Base-by-base conservation (phyloP, 1,140 invertebrate species). In the Lineus longissimus region DNA sequence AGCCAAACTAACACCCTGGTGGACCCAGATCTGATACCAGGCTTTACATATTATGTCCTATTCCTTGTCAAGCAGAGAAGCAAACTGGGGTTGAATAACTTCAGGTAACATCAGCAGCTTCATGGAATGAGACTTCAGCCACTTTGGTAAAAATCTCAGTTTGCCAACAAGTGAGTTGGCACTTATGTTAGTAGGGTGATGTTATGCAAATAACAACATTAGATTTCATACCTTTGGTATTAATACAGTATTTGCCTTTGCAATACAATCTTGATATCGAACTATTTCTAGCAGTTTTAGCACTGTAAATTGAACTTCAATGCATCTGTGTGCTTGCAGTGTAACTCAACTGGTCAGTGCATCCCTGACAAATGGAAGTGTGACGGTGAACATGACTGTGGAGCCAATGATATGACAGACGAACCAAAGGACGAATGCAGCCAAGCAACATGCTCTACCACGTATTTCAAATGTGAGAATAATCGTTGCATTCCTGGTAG, bases 401-500 rank as follows among this genome's bases (percentile, higher is more conserved):
- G 61, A 0, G 58, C 61, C 17, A 54, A 63, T 7, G 66, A 73
- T 54, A 29, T 36, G 29, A 61, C 41, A 2, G 74, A 78, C 65
- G 75, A 76, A 59, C 58, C 64, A 15, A n/a, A n/a, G n/a, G 41
- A 59, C 6, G 63, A 36, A 17, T 65, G 64, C 29, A 36, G 59
- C 61, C 15, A 51, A 7, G 47, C 47, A n/a, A 75, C 72, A 0
- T 76, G 75, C 67, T 69, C 70, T 29, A 61, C 66, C 4, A 73
- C 68, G 0, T 73, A 74, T 62, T 77, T 75, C 64, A 69, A 70
- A 59, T 80, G 78, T 63, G 47, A 89, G 59, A 97, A 97, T 75
- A 94, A 93, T 0, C 86, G 94, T 1, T 97, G 95, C 73, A 97
- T 98, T 66, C 95, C 95, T 74, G 91, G 91, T 73, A 91, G 92